Evolutionary conservation across 2,113 vertebrate genomes (phyloP), one percentile per base, ranked within the genome.

Genomic region (Heloderma charlesbogerti): DNA sequence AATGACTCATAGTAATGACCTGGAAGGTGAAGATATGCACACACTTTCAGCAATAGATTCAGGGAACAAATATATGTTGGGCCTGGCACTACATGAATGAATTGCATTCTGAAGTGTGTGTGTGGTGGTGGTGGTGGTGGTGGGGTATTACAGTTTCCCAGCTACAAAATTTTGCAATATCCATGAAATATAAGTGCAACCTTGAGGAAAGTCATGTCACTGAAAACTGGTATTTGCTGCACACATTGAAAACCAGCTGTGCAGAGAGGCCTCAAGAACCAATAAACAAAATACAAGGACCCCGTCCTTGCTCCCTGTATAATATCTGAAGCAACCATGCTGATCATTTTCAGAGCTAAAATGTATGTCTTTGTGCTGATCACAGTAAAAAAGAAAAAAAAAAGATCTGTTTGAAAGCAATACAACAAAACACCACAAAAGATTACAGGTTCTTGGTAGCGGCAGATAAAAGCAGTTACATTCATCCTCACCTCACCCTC

Each of bases 231-330:
- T 69, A 69, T 69, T 69, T 31, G 8, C 3, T 69, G 29, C 27
- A 69, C 37, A 45, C 79, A 20, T 12, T 82, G 15, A 34, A n/a
- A 82, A 22, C 37, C 74, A 3, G 67, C 77, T 84, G 15, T 27
- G 7, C 29, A 90, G 80, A 88, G 60, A 88, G 81, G 86, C 88
- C 29, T 18, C 31, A 91, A 94, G 57, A n/a, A 66, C 31, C 22
- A 88, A 78, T 48, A 74, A 84, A 22, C n/a, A 51, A 54, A 82
- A 48, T 22, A 25, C 45, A 0, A 0, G 67, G 16, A 63, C 20
- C 4, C 60, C n/a, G n/a, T n/a, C n/a, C 60, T 18, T 16, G 5
- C 60, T 63, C 60, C 60, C 20, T 63, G 60, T 20, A 51, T 74
- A 54, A 1, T 18, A 16, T 45, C n/a, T 77, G 51, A 45, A 51